Percentiles rank a stretch among this genome's conserved stretches.
phyloP scores from a whole-genome alignment of 2,797 vertebrate species.

The Falco cherrug region DNA sequence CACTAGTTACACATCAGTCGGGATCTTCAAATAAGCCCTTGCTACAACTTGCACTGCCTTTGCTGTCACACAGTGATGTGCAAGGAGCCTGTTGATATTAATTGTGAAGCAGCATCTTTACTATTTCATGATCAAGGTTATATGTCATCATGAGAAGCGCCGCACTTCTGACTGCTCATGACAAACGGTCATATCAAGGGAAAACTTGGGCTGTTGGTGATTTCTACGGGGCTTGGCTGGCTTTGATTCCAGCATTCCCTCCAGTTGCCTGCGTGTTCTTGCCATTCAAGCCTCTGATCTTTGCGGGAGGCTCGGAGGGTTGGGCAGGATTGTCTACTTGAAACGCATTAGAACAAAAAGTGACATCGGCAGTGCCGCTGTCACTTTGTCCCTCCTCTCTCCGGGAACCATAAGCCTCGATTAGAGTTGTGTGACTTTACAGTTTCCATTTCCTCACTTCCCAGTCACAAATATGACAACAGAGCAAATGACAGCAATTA shows the following conservation, averaged over 20 bases:
- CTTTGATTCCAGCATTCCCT: not conserved
- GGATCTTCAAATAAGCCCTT: not conserved
- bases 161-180: not conserved
- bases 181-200: not conserved
- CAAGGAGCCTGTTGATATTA: not conserved
- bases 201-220: not conserved
- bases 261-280: not conserved
- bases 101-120: accelerated
- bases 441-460: not conserved
- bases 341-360: not conserved
- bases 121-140: not conserved
- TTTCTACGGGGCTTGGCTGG: not conserved
- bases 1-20: not conserved
- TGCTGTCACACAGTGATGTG: not conserved
- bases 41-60: not conserved
- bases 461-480: not conserved
- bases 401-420: not conserved
- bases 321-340: conserved; percentile 17
- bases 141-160: accelerated
- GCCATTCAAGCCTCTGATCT: not conserved
- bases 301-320: not conserved
- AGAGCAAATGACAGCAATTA: not conserved
- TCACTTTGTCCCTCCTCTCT: conserved; percentile 27
- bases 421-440: not conserved
- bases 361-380: not conserved